Base-by-base conservation (phyloP, 2,113 vertebrate genomes). In the Nibea coibor region DNA sequence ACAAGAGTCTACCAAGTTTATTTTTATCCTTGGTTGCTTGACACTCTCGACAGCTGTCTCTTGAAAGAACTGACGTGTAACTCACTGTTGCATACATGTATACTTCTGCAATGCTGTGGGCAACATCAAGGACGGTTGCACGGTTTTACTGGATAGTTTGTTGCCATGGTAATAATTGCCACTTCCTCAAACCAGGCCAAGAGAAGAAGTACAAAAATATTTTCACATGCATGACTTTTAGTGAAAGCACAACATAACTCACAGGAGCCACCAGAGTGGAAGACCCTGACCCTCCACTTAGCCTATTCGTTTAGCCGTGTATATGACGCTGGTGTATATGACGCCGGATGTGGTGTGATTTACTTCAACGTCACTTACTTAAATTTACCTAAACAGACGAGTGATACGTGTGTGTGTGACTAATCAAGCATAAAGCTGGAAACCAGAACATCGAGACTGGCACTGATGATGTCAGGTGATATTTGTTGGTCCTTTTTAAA, bases 111-210 rank as follows among this genome's bases (percentile, higher is more conserved):
- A 47, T 20, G 14, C 2, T 62, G 20, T 72, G 26, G 39, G 47
- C 35, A 63, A 62, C 39, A 66, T n/a, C 6, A 45, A 35, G 26
- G 12, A 45, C n/a, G n/a, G 11, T 57, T 80, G 28, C 11, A 1
- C 45, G 57, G 24, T 63, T 45, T 48, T 19, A 67, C 53, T n/a
- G 42, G 11, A 64, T 24, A 12, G 47, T 50, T 80, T 61, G 57
- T 48, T 58, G 31, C 43, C 61, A 73, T 51, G 47, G 11, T 43
- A 56, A 56, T 43, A 64, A 10, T 31, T 4, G 16, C 71, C 28
- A 62, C 47, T 67, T 78, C 74, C 67, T 58, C 28, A 54, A 75
- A 67, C 63, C 61, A 50, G 17, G 10, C 45, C 73, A 39, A 11
- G 73, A 83, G 51, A 63, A 16, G 45, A 16, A 35, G 26, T 10